phyloP scores from a whole-genome alignment of 1,140 invertebrate genomes.

The Monochamus saltuarius region DNA sequence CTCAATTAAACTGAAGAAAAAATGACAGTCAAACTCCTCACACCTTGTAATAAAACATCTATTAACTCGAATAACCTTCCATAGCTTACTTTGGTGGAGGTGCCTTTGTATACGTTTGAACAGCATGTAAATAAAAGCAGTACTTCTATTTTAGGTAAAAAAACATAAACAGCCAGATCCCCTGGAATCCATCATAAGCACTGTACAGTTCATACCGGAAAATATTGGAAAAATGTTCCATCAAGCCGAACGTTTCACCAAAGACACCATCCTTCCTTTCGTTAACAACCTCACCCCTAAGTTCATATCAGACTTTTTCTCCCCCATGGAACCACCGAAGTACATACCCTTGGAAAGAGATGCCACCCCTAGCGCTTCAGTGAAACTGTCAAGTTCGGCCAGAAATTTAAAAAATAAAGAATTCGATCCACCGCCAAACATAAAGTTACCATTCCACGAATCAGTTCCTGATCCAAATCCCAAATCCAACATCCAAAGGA shows the following conservation, averaged over 20 bases:
- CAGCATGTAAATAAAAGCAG: no score
- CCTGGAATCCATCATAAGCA: slow-evolving; percentile 21
- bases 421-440: not conserved
- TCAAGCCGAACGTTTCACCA: slow-evolving; percentile 27
- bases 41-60: no score
- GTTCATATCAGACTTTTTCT: slow-evolving; percentile 9
- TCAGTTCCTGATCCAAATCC: not conserved
- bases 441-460: not conserved
- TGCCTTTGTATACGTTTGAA: no score
- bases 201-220: slow-evolving; percentile 25
- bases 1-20: no score
- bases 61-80: no score
- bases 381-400: not conserved
- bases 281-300: slow-evolving; percentile 14
- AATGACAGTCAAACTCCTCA: no score
- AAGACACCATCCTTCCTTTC: slow-evolving; percentile 23
- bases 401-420: slow-evolving; percentile 10
- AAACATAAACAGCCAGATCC: not conserved
- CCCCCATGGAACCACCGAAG: slow-evolving; percentile 1
- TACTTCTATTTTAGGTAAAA: no score
- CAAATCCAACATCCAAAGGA: not conserved
- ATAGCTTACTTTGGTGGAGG: no score
- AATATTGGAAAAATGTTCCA: slow-evolving; percentile 23
- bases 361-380: not conserved
- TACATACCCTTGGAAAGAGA: slow-evolving; percentile 8